phyloP scores from a whole-genome alignment of 2,888 invertebrate genomes.

The Lumbricus terrestris region DNA sequence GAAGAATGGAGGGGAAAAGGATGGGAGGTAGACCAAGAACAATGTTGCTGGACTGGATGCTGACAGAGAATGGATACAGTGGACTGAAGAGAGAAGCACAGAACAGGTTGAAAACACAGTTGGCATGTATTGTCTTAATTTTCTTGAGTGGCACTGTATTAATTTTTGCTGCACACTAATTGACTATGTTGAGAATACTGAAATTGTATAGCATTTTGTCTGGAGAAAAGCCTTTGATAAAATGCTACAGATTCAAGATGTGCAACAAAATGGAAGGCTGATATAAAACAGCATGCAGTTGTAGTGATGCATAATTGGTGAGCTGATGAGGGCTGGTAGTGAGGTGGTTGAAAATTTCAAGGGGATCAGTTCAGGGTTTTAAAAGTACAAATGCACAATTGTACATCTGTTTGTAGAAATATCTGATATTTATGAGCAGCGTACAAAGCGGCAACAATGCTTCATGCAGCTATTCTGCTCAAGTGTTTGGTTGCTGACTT shows the following conservation, averaged over 20 bases:
- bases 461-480: constrained; percentile 20
- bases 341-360: background rate
- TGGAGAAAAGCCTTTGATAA: background rate
- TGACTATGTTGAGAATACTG: too few species aligned
- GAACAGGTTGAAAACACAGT: too few species aligned
- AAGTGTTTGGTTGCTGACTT: constrained; percentile 48
- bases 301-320: background rate
- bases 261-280: background rate
- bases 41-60: too few species aligned
- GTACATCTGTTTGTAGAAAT: background rate
- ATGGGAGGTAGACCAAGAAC: too few species aligned
- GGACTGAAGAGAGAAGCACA: too few species aligned
- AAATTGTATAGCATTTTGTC: background rate
- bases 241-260: background rate
- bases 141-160: too few species aligned
- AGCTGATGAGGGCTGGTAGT: background rate
- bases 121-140: too few species aligned
- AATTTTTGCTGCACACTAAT: too few species aligned
- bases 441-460: background rate
- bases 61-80: too few species aligned
- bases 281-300: background rate
- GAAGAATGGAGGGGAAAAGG: too few species aligned
- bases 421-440: background rate
- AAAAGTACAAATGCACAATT: background rate
- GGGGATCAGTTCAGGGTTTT: background rate